These are phyloP conservation scores for Acrocephalus kingi DNA, from an alignment of 2,113 vertebrate genomes.

Conservation along the genomic window DNA sequence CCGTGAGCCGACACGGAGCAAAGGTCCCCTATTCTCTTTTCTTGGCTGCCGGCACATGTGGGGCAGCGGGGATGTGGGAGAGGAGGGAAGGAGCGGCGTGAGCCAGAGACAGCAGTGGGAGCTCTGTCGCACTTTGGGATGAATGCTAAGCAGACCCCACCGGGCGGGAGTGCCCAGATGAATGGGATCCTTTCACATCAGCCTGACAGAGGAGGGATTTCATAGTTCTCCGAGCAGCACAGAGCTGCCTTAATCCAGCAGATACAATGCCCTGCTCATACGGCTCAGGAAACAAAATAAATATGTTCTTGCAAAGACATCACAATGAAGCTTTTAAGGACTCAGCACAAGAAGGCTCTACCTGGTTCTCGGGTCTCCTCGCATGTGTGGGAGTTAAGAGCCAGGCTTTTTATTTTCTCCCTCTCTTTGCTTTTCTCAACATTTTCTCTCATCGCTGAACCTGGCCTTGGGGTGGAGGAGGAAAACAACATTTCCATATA, in stretches of 20 bases:
- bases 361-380: background rate
- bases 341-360: conserved; percentile 8
- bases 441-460: background rate
- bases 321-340: conserved; percentile 68
- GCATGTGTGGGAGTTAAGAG: background rate
- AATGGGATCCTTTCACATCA: conserved; percentile 71
- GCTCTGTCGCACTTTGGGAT: background rate
- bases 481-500: background rate
- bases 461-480: background rate
- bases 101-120: conserved; percentile 37
- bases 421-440: background rate
- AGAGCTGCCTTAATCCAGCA: conserved; percentile 62
- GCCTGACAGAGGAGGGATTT: conserved; percentile 56
- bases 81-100: background rate
- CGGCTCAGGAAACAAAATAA: conserved; percentile 74
- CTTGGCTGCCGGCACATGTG: background rate
- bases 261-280: conserved; percentile 71
- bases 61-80: conserved; percentile 32
- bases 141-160: conserved; percentile 66
- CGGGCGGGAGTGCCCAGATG: conserved; percentile 19
- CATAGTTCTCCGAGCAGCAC: conserved; percentile 52
- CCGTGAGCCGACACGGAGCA: background rate
- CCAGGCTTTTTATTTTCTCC: background rate
- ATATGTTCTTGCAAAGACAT: conserved; percentile 56
- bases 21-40: conserved; percentile 29